phyloP scores from a whole-genome alignment of 2,797 vertebrate genomes.

The Dermochelys coriacea region DNA sequence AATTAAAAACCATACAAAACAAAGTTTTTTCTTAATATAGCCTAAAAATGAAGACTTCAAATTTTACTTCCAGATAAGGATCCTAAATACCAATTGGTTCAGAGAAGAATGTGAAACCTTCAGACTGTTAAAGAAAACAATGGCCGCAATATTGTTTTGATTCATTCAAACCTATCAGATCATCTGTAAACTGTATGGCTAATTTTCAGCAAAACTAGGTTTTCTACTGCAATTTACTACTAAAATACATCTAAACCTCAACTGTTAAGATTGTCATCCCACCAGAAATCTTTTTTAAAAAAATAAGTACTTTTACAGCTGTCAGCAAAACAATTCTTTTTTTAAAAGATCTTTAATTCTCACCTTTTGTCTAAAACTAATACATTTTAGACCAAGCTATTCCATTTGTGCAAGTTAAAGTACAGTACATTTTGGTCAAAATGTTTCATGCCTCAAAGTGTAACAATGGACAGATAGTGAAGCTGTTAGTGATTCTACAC shows the following conservation, averaged over 20 bases:
- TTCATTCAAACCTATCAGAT: neutral
- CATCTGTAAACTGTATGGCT: neutral
- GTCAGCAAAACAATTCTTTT: neutral
- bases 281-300: neutral
- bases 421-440: constrained; percentile 16
- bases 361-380: constrained; percentile 34
- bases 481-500: neutral
- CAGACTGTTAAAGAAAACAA: neutral
- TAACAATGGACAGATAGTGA: constrained; percentile 16
- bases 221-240: neutral
- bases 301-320: constrained; percentile 10
- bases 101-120: constrained; percentile 14
- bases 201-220: neutral
- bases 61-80: neutral
- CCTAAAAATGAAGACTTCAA: neutral
- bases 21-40: constrained; percentile 21
- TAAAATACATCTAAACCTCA: neutral
- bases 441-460: neutral
- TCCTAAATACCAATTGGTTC: neutral
- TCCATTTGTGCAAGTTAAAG: constrained; percentile 54
- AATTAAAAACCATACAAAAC: neutral
- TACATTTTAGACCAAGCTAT: constrained; percentile 20
- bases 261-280: neutral
- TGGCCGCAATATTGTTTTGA: neutral
- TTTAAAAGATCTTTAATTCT: neutral